phyloP scores from a whole-genome alignment of 2,113 vertebrate genomes.

The Dryoscopus gambensis region DNA sequence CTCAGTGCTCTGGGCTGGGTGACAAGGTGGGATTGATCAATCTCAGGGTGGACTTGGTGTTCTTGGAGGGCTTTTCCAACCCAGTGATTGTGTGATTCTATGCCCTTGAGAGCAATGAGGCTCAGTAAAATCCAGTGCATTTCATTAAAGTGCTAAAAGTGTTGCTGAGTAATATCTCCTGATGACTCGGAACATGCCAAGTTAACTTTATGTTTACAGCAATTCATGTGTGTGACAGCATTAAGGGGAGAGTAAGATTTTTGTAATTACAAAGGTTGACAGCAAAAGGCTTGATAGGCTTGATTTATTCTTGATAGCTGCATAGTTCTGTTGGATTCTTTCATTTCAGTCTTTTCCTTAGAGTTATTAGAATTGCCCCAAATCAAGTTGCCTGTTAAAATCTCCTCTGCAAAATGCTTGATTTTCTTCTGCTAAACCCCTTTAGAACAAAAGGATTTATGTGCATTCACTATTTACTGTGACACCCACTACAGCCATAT shows the following conservation, averaged over 20 bases:
- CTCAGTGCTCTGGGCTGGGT: not conserved
- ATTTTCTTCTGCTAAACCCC: not conserved
- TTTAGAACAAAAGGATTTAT: not conserved
- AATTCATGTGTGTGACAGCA: not conserved
- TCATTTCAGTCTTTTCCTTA: not conserved
- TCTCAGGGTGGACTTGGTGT: not conserved
- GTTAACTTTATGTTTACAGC: not conserved
- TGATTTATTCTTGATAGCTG: not conserved
- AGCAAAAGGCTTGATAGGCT: not conserved
- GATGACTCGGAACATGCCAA: not conserved
- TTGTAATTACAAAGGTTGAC: not conserved
- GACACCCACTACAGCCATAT: not conserved
- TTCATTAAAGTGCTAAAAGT: not conserved
- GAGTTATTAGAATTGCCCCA: not conserved
- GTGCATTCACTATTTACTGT: not conserved
- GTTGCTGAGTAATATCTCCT: not conserved
- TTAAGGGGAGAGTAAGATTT: not conserved
- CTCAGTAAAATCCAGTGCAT: not conserved
- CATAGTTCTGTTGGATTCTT: not conserved
- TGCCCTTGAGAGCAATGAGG: not conserved
- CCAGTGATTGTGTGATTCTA: not conserved
- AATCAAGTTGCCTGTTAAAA: not conserved
- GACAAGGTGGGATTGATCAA: rapidly evolving
- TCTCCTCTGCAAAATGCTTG: not conserved
- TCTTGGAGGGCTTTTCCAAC: not conserved